A percentile compares a stretch with the other conserved stretches of the same genome.
These are phyloP conservation scores for Tetranychus cinnabarinus DNA, from an alignment of 1,140 invertebrate genomes.

Conservation along the genomic window DNA sequence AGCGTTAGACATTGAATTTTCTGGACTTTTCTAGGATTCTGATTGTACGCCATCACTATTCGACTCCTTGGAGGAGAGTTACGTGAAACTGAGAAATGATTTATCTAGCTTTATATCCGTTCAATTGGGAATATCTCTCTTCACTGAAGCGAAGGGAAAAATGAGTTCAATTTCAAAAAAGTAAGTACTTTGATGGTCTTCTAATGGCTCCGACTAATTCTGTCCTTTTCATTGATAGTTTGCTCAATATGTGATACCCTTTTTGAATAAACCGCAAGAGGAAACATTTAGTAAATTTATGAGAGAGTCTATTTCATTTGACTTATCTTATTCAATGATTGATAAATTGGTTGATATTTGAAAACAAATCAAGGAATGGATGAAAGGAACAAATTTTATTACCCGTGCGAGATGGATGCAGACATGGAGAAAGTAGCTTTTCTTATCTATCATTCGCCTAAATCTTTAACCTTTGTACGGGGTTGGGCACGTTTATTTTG, in stretches of 20 bases:
- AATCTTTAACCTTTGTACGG: too few species aligned
- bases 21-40: not conserved
- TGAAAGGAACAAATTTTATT: not conserved
- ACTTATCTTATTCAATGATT: not conserved
- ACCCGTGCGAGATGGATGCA: not conserved
- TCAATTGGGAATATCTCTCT: not conserved
- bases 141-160: not conserved
- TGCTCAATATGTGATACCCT: not conserved
- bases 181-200: not conserved
- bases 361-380: not conserved
- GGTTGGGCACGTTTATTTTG: too few species aligned
- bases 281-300: not conserved
- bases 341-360: not conserved
- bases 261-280: not conserved
- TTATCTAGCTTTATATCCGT: not conserved
- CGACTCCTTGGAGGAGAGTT: not conserved
- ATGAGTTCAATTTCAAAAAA: not conserved
- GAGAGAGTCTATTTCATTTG: not conserved
- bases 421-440: not conserved
- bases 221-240: not conserved
- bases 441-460: not conserved
- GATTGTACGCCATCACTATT: not conserved
- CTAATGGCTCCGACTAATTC: too few species aligned
- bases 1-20: not conserved
- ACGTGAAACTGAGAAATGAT: not conserved